Base-by-base conservation (phyloP, 2,888 invertebrate species). In the Caenorhabditis angaria region DNA sequence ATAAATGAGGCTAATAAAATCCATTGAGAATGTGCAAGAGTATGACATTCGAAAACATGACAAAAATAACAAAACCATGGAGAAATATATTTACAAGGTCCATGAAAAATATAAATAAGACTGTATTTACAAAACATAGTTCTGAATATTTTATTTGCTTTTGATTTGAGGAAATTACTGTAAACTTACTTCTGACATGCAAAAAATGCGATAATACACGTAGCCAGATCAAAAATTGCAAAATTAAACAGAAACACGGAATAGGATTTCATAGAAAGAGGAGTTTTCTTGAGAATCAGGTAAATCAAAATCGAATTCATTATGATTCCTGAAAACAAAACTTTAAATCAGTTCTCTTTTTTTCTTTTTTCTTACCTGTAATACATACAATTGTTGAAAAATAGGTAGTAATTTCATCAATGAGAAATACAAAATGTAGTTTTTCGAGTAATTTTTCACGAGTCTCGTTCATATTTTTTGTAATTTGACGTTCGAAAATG, bases 21-120 rank as follows among this genome's bases (percentile, higher is more conserved):
- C 75, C 75, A 75, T 56, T 75, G 75, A 20, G 70, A 70, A 28
- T 75, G 75, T 24, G 70, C 75, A n/a, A 75, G 67, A 12, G 65
- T 56, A 27, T 68, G 70, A 47, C 75, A 75, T 35, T 67, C 66
- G 65, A 75, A 75, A 41, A 70, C 70, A 59, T 70, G 75, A 53
- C 70, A 66, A 48, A 70, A 67, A 53, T 75, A 75, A 55, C 75
- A 75, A 51, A 70, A 61, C 56, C 62, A 75, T 0, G 70, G 27
- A 27, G 66, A 62, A 22, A 68, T 29, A 27, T 58, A 47, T 51
- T 64, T 67, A 35, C 75, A 75, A 0, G 61, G 65, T 1, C 75
- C 75, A 55, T 70, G 66, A 62, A 75, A 75, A 5, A 75, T 35
- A 60, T 75, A 75, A 53, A 68, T 65, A n/a, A 75, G 28, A 2